Percentiles rank a stretch among this genome's conserved stretches.
phyloP scores from a whole-genome alignment of 2,888 invertebrate species.

The Melieria picta region DNA sequence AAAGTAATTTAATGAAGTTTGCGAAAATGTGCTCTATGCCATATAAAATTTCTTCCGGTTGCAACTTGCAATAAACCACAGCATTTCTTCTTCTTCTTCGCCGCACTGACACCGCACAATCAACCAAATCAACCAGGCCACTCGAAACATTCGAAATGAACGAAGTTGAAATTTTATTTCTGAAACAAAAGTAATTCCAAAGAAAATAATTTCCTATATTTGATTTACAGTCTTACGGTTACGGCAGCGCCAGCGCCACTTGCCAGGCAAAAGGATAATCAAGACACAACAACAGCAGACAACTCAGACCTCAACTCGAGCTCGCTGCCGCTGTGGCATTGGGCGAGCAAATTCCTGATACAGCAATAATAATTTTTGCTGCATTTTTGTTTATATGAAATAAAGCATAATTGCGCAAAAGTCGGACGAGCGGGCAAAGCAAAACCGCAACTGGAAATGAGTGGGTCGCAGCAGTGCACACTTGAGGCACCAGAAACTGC shows the following conservation, averaged over 20 bases:
- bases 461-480: not conserved
- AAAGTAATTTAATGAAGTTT: no score
- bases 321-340: not conserved
- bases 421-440: slow-evolving; percentile 8
- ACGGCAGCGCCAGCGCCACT: slow-evolving; percentile 1
- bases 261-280: not conserved
- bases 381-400: slow-evolving; percentile 25
- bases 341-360: slow-evolving; percentile 22
- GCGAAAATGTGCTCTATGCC: no score
- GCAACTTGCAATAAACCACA: no score
- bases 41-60: no score
- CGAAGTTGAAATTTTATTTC: slow-evolving; percentile 28
- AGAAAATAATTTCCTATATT: slow-evolving; percentile 44
- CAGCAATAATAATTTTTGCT: slow-evolving; percentile 22
- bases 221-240: slow-evolving; percentile 39
- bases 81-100: no score
- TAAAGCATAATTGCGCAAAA: slow-evolving; percentile 32
- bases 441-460: slow-evolving; percentile 15
- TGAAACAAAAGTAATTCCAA: slow-evolving; percentile 34
- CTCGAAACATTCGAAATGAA: slow-evolving; percentile 3
- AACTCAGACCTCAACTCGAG: not conserved
- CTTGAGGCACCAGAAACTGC: not conserved
- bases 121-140: no score
- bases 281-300: slow-evolving; percentile 7
- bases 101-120: no score